Percentiles rank a stretch among this genome's conserved stretches.
These are phyloP conservation scores for Stictocephala bisonia DNA, from an alignment of 2,888 invertebrate species.

Conservation along the genomic window DNA sequence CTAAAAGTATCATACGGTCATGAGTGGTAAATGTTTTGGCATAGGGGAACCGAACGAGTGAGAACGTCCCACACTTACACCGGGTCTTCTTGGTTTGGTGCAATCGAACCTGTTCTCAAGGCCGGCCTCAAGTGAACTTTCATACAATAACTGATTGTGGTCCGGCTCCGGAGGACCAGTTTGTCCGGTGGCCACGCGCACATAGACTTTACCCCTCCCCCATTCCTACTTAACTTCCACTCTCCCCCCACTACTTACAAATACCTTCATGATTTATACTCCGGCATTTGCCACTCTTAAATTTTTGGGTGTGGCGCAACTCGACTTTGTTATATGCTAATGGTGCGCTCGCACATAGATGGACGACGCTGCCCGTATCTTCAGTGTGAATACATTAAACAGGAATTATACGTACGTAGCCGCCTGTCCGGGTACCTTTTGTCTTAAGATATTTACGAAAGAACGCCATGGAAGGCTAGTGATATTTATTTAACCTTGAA, in stretches of 20 bases:
- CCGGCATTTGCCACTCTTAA: conserved; percentile 38
- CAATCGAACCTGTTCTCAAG: conserved; percentile 37
- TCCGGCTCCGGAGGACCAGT: conserved; percentile 40
- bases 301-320: conserved; percentile 37
- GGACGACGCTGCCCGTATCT: conserved; percentile 1
- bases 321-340: conserved; percentile 12
- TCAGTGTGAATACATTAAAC: conserved; percentile 34
- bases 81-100: not conserved
- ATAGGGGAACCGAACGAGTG: too few species aligned
- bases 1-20: too few species aligned
- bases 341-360: conserved; percentile 25
- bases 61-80: conserved; percentile 36
- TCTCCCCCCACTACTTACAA: conserved; percentile 1
- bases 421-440: conserved; percentile 3
- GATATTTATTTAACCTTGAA: too few species aligned
- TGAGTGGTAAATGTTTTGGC: too few species aligned
- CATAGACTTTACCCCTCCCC: conserved; percentile 3
- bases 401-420: not conserved
- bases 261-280: conserved; percentile 38
- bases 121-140: conserved; percentile 34
- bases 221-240: not conserved
- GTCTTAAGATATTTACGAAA: too few species aligned
- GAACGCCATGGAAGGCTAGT: too few species aligned
- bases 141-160: conserved; percentile 42
- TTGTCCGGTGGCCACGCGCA: conserved; percentile 42